A percentile compares a stretch with the other conserved stretches of the same genome.
phyloP scores from a whole-genome alignment of 2,113 vertebrate genomes.

The Myiopsitta monachus region DNA sequence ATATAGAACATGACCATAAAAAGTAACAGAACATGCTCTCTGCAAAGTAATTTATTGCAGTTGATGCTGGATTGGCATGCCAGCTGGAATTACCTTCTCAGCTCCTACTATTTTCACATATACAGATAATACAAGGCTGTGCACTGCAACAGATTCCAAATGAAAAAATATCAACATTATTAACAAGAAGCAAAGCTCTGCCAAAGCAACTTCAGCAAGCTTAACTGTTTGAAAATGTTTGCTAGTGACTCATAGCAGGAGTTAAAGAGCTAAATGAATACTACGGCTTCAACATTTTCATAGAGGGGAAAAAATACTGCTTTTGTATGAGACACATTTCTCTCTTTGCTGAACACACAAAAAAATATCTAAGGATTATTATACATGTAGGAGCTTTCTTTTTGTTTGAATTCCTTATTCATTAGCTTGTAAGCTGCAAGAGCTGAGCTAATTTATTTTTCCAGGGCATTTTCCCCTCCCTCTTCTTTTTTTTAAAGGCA shows the following conservation, averaged over 20 bases:
- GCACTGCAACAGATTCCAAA: not conserved
- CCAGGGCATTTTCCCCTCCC: conserved; percentile 40
- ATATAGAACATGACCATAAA: conserved; percentile 99
- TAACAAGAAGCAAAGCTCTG: conserved; percentile 12
- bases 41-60: conserved; percentile 78
- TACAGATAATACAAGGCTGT: conserved; percentile 38
- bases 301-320: not conserved
- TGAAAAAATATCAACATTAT: not conserved
- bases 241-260: not conserved
- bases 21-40: conserved; percentile 88
- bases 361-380: not conserved
- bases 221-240: conserved; percentile 5
- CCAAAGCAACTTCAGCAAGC: not conserved
- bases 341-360: conserved; percentile 34
- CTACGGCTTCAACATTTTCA: not conserved
- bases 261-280: conserved; percentile 1
- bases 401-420: conserved; percentile 61
- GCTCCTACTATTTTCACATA: conserved; percentile 62
- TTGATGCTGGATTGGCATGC: conserved; percentile 72
- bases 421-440: conserved; percentile 57
- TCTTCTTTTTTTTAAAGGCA: conserved; percentile 54
- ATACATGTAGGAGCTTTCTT: conserved; percentile 48
- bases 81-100: conserved; percentile 77
- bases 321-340: not conserved
- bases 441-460: conserved; percentile 74